Percentiles rank a stretch among this genome's conserved stretches.
phyloP scores from a whole-genome alignment of 2,797 vertebrate genomes.

The Thaleichthys pacificus region DNA sequence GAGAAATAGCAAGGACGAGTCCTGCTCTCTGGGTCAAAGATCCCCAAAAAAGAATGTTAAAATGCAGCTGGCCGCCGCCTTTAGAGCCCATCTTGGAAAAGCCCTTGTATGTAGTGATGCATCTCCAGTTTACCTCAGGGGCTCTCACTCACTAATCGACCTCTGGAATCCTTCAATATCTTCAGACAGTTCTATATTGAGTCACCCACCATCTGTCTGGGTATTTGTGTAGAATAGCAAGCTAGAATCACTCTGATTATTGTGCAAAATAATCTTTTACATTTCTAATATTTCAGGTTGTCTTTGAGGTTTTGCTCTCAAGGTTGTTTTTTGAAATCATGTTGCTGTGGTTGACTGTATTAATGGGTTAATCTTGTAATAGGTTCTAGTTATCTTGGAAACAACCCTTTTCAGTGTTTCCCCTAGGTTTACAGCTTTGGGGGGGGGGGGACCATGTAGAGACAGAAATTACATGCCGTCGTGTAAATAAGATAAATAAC shows the following conservation, averaged over 20 bases:
- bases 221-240: not conserved
- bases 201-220: constrained; percentile 12
- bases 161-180: constrained; percentile 4
- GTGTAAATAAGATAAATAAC: no score
- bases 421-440: no score
- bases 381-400: no score
- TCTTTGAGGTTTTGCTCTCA: no score
- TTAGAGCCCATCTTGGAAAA: constrained; percentile 8
- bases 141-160: constrained; percentile 8
- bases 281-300: not conserved
- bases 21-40: constrained; percentile 52
- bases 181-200: constrained; percentile 18
- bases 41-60: constrained; percentile 45
- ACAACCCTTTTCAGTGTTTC: no score
- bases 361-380: no score
- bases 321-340: not conserved
- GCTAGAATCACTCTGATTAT: not conserved
- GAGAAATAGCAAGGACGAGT: constrained; percentile 45
- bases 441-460: no score
- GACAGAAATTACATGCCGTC: no score
- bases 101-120: constrained; percentile 15
- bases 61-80: constrained; percentile 49
- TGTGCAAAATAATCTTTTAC: not conserved
- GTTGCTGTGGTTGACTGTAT: not conserved
- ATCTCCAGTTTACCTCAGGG: constrained; percentile 11